Evolutionary conservation across 2,797 vertebrate genomes (phyloP), one percentile per base, ranked within the genome.

Genomic region (Gymnodraco acuticeps): DNA sequence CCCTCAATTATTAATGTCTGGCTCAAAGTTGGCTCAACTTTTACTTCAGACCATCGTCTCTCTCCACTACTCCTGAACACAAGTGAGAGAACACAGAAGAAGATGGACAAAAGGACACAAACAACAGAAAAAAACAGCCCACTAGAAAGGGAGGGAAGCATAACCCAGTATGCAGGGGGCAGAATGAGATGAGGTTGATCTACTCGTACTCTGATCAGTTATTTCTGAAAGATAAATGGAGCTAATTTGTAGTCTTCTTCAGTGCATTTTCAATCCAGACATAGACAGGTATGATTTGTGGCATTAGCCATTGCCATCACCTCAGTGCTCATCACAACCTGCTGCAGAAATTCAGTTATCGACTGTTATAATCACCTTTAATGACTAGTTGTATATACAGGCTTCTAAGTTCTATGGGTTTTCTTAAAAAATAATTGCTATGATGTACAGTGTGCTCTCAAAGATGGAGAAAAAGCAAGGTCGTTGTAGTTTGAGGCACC

Each of bases 1-100:
- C 90, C 88, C 93, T 97, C 93, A 94, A 96, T 97, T 96, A 97
- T 97, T 96, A 96, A 96, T 90, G 93, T 93, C 90, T 94, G 90
- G 88, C 89, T 90, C 87, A 82, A 90, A 91, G 82, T 94, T 84
- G 81, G 81, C 77, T 82, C 88, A 91, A 92, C 87, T 92, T 92
- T 83, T 83, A 85, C 90, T 87, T 62, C 51, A 79, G 75, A 88
- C 87, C 70, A 58, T 82, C 23, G 23, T 27, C 60, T 78, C 69
- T 27, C 60, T 78, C 69, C 80, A 73, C 63, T 68, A 20, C 68
- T 81, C 54, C 43, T 81, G 78, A 85, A 85, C 89, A 81, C 13
- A 55, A 81, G 67, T 27, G 70, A 81, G 76, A 75, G 8, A 54
- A 54, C 41, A 54, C 67, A 70, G 70, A 83, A 65, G 33, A 38